Percentiles rank a stretch among this genome's conserved stretches.
Evolutionary conservation across 2,888 invertebrate genomes (phyloP).

Genomic region (Oegoconia quadripuncta): DNA sequence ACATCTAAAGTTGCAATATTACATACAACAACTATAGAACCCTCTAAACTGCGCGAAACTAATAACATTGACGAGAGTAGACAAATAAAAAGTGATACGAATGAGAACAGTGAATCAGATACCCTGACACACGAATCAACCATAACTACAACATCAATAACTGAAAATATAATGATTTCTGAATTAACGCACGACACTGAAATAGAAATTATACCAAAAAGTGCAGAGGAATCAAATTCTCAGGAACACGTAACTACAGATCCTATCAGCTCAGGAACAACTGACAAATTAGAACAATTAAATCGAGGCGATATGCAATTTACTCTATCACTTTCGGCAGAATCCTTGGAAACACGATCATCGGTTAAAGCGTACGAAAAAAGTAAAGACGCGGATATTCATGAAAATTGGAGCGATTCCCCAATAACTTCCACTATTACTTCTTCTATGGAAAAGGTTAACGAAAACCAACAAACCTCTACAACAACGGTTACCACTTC

Average conservation of each 20-base stretch:
- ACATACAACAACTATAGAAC: no score
- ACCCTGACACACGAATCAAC: neutral
- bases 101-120: conserved; percentile 4
- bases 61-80: no score
- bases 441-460: neutral
- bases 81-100: neutral
- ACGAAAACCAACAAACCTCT: conserved; percentile 2
- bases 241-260: conserved; percentile 30
- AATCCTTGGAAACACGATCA: conserved; percentile 38
- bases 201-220: conserved; percentile 33
- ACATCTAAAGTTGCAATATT: no score
- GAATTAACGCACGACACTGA: conserved; percentile 38
- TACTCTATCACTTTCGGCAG: conserved; percentile 23
- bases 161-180: conserved; percentile 1
- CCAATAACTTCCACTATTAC: conserved; percentile 8
- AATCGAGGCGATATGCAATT: conserved; percentile 30
- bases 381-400: conserved; percentile 21
- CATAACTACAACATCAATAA: neutral
- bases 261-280: conserved; percentile 20
- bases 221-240: conserved; percentile 24
- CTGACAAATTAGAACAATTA: conserved; percentile 17
- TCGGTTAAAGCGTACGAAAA: conserved; percentile 24
- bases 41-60: no score
- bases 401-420: conserved; percentile 20
- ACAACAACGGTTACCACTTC: no score